Base-by-base conservation (phyloP, 2,113 vertebrate species). In the Thunnus maccoyii region DNA sequence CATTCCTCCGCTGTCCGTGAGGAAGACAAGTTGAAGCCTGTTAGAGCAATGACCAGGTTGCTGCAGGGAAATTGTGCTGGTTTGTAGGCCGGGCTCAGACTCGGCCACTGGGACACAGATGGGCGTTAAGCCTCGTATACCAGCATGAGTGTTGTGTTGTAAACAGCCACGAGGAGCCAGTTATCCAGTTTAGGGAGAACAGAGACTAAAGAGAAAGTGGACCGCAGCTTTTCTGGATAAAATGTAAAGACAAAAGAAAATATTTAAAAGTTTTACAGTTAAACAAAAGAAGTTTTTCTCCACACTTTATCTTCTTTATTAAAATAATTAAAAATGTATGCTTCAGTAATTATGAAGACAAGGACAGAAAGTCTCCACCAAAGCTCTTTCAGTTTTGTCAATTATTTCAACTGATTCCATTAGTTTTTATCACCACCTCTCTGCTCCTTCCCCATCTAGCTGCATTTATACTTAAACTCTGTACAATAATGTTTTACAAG, bases 161-260 rank as follows among this genome's bases (percentile, higher is more conserved):
- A 77, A 79, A 76, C 80, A 71, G 80, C 71, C 72, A 77, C 78
- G 62, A 81, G 69, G 54, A 82, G 72, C 47, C 27, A 5, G 58
- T 78, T 72, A 58, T 62, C n/a, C 58, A 78, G 55, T n/a, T 20
- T 63, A 76, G 72, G 60, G 41, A 76, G 22, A 78, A 13, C 71
- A 71, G 77, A 58, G 82, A 60, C 25, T 22, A 9, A 66, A 73
- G 18, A 68, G 41, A 68, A 75, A 54, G 47, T 20, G 5, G 18
- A 68, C 32, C 18, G 47, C 56, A 25, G 46, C 22, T 52, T 55
- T 16, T 46, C 9, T 50, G 68, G 17, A 58, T 46, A 22, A 46
- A 32, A 41, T 27, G 14, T 50, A 27, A 9, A 20, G 15, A 41
- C 16, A 61, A 67, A 55, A 36, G 36, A 1, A 36, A 36, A 36